Base-by-base conservation (phyloP, 2,797 vertebrate species). In the Eulemur rubriventer region DNA sequence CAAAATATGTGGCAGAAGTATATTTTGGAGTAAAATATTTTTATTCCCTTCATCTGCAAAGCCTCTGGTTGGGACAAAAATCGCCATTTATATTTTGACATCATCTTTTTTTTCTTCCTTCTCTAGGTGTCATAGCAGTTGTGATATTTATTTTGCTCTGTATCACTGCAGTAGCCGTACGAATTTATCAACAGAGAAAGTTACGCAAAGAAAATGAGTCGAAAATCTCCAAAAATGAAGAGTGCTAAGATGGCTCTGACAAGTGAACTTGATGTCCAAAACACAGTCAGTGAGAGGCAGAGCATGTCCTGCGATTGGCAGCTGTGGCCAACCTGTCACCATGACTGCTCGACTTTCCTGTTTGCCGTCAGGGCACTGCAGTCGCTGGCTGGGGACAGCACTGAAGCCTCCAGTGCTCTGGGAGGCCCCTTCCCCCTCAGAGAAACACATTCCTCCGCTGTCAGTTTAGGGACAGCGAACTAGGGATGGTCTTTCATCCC, bases 51-150 rank as follows among this genome's bases (percentile, higher is more conserved):
- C 33, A 18, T 65, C 63, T 69, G 22, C 13, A 65, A 17, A 50
- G 13, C 30, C 79, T 94, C 26, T 69, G 17, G 57, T 33, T 33
- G 30, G 43, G 2, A 28, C 17, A 57, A 89, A 28, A 65, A 35
- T 84, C 96, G 26, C 55, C 87, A 55, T 69, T 93, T 91, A 4
- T n/a, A 11, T 76, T 10, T 59, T 35, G 7, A 90, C 76, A 26
- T 96, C 33, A 5, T 80, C 86, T 28, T 86, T 79, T 69, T 94
- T 46, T 79, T 92, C 75, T 96, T 81, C 89, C 88, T 52, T 92
- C 55, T 30, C n/a, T 96, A 99, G 99, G 99, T 96, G 98, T 99
- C 93, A 99, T 99, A 96, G 99, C 99, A 1, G 98, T 99, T 28
- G 98, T 98, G 96, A 99, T 99, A 97, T 99, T 99, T 48, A 99